Evolutionary conservation across 2,888 invertebrate genomes (phyloP).

Genomic region (Drosophila pullipes): DNA sequence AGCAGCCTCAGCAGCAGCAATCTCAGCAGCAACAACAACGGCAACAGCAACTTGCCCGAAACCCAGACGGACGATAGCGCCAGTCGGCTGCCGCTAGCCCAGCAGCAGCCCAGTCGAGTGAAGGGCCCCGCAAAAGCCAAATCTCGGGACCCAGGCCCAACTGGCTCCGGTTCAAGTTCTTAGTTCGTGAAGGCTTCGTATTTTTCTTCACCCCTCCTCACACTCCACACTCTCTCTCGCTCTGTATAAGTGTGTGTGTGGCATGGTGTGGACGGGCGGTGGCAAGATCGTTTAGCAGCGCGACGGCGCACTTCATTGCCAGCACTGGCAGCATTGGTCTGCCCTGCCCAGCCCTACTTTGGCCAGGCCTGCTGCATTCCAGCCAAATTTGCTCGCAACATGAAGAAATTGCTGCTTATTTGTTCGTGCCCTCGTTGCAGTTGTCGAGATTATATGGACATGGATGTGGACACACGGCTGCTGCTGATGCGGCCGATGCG

Average conservation of each 20-base stretch:
- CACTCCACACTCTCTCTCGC: neutral
- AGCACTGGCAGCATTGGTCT: conserved; percentile 12
- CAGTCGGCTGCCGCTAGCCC: conserved; percentile 51
- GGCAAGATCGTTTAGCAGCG: conserved; percentile 80
- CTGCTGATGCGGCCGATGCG: conserved; percentile 14
- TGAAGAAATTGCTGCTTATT: conserved; percentile 80
- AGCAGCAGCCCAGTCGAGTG: conserved; percentile 41
- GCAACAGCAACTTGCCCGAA: conserved; percentile 33
- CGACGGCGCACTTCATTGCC: conserved; percentile 78
- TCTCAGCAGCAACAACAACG: conserved; percentile 5
- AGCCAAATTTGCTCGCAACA: conserved; percentile 80
- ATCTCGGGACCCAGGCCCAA: conserved; percentile 37
- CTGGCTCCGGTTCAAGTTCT: conserved; percentile 62
- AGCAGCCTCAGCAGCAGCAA: neutral
- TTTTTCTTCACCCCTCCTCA: neutral
- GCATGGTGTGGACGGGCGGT: conserved; percentile 81
- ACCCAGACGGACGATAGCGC: conserved; percentile 60
- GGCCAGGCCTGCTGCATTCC: conserved; percentile 59
- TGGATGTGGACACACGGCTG: conserved; percentile 43
- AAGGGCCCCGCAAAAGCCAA: conserved; percentile 47
- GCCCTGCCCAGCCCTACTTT: conserved; percentile 14
- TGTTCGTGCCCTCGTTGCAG: conserved; percentile 70
- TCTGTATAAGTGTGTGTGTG: conserved; percentile 54
- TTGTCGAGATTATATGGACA: conserved; percentile 74
- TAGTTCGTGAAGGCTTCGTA: conserved; percentile 73